Evolutionary conservation across 1,140 invertebrate genomes (phyloP).

Genomic region (Bactericera cockerelli): DNA sequence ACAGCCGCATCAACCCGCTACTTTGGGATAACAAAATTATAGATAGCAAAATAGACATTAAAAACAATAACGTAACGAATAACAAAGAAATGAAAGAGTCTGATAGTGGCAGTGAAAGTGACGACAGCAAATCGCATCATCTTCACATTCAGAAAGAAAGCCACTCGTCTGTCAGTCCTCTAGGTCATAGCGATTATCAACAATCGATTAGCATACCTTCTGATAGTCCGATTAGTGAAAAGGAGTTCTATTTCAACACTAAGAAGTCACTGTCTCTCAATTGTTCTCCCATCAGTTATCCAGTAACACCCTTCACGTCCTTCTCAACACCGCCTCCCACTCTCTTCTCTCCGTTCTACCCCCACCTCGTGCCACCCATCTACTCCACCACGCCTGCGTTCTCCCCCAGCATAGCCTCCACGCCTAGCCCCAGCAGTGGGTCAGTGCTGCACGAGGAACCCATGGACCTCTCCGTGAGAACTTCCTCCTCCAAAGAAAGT

Average conservation of each 20-base stretch:
- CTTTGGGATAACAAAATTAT: background rate
- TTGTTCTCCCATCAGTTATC: conserved; percentile 6
- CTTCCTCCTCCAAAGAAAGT: conserved; percentile 14
- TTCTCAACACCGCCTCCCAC: conserved; percentile 1
- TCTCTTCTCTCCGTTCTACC: background rate
- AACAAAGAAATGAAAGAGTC: background rate
- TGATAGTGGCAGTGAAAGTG: background rate
- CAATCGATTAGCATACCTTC: conserved; percentile 3
- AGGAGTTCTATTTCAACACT: background rate
- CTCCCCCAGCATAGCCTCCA: background rate
- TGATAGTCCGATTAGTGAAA: conserved; percentile 1
- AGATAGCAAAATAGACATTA: conserved; percentile 5
- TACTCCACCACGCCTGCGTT: background rate
- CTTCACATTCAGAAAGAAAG: background rate
- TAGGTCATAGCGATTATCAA: conserved; percentile 3
- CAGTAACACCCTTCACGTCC: background rate
- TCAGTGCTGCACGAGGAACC: conserved; percentile 48
- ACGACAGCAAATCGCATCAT: background rate
- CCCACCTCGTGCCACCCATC: background rate
- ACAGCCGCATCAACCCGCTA: background rate
- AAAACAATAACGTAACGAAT: background rate
- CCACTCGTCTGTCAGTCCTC: background rate
- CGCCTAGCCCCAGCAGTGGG: conserved; percentile 33
- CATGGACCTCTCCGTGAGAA: conserved; percentile 45
- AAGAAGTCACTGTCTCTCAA: conserved; percentile 1